phyloP scores from a whole-genome alignment of 2,888 invertebrate genomes.

The Toxonevra muliebris region DNA sequence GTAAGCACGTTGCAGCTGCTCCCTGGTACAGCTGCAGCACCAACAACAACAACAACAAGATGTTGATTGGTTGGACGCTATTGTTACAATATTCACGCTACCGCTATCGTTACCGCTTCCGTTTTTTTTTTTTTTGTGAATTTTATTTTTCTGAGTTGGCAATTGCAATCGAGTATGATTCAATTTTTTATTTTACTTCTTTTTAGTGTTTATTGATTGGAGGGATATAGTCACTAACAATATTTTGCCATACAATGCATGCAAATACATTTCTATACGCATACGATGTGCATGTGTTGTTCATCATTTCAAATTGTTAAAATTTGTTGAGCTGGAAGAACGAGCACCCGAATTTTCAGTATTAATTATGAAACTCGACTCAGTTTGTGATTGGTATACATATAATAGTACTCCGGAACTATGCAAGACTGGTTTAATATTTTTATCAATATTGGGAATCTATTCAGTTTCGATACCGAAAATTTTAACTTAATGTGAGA shows the following conservation, averaged over 20 bases:
- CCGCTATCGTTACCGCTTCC: constrained; percentile 27
- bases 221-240: background rate
- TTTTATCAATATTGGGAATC: too few species aligned
- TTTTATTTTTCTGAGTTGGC: too few species aligned
- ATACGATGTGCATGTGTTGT: too few species aligned
- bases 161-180: background rate
- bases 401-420: too few species aligned
- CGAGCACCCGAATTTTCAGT: too few species aligned
- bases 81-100: background rate
- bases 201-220: background rate
- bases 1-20: background rate
- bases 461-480: too few species aligned
- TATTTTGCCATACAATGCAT: background rate
- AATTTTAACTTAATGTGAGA: too few species aligned
- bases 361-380: too few species aligned
- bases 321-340: too few species aligned
- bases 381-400: too few species aligned
- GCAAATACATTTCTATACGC: background rate
- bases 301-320: too few species aligned
- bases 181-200: background rate
- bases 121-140: constrained; percentile 27
- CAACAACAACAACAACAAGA: background rate
- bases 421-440: too few species aligned
- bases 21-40: background rate
- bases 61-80: background rate